A percentile compares a stretch with the other conserved stretches of the same genome.
Evolutionary conservation across 2,113 vertebrate genomes (phyloP).

Genomic region (Condylura cristata): DNA sequence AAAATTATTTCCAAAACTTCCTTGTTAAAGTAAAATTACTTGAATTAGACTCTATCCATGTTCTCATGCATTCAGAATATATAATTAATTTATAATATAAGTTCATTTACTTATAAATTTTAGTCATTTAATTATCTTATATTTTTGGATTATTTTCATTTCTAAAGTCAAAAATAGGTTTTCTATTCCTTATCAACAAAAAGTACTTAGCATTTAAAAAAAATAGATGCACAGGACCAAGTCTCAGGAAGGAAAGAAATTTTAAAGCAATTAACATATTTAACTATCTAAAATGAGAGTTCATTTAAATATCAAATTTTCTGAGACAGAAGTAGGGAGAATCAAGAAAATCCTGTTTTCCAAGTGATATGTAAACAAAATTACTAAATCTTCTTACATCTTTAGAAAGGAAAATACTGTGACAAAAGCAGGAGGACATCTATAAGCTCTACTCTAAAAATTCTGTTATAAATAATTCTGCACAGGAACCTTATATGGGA

Average conservation of each 20-base stretch:
- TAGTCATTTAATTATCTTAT: not conserved
- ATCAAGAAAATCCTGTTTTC: not conserved
- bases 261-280: not conserved
- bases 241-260: not conserved
- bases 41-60: not conserved
- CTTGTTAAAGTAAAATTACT: not conserved
- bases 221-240: not conserved
- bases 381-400: not conserved
- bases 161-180: not conserved
- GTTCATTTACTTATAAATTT: not conserved
- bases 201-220: constrained; percentile 1
- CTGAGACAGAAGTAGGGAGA: not conserved
- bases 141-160: not conserved
- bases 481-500: not conserved
- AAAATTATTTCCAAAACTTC: not conserved
- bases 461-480: not conserved
- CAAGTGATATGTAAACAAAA: not conserved
- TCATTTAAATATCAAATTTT: constrained; percentile 15
- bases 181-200: not conserved
- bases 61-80: not conserved
- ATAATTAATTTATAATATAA: constrained; percentile 6
- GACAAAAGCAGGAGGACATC: not conserved
- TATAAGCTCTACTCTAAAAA: not conserved
- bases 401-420: not conserved
- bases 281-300: not conserved